phyloP scores from a whole-genome alignment of 2,113 vertebrate genomes.

The Podarcis cretensis region DNA sequence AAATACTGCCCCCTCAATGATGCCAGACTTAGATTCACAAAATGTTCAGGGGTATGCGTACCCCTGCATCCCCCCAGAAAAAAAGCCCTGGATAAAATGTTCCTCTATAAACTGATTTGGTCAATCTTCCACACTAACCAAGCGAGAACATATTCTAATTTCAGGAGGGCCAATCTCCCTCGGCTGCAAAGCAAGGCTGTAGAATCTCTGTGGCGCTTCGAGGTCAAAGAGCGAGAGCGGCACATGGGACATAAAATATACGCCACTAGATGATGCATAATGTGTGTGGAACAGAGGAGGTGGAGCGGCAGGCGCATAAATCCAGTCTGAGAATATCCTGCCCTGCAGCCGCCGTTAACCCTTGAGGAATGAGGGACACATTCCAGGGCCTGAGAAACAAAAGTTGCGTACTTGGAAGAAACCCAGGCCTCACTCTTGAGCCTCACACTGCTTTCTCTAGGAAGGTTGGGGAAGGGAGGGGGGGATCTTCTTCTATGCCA shows the following conservation, averaged over 20 bases:
- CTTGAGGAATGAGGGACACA: constrained; percentile 7
- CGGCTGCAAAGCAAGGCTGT: not conserved
- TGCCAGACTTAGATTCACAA: too few relatives aligned
- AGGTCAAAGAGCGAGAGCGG: not conserved
- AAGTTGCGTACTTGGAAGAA: not conserved
- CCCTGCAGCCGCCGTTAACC: not conserved
- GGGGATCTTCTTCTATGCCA: not conserved
- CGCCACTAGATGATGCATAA: too few relatives aligned
- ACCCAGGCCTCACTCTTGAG: not conserved
- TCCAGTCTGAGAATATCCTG: not conserved
- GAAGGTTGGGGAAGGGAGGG: not conserved
- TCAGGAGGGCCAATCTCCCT: not conserved
- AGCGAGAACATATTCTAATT: too few relatives aligned
- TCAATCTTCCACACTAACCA: not conserved
- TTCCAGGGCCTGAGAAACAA: constrained; percentile 39
- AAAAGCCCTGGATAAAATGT: too few relatives aligned
- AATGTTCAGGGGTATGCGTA: too few relatives aligned
- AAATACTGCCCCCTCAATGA: too few relatives aligned
- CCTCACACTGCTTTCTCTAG: not conserved
- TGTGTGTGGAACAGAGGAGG: not conserved
- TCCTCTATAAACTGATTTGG: not conserved
- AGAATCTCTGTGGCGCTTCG: not conserved
- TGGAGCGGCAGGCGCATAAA: not conserved
- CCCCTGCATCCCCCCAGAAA: too few relatives aligned
- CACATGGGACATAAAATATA: not conserved